Evolutionary conservation across 92 coral and sea anemone genomes (phyloP).

Genomic region (Palythoa heliodiscus): DNA sequence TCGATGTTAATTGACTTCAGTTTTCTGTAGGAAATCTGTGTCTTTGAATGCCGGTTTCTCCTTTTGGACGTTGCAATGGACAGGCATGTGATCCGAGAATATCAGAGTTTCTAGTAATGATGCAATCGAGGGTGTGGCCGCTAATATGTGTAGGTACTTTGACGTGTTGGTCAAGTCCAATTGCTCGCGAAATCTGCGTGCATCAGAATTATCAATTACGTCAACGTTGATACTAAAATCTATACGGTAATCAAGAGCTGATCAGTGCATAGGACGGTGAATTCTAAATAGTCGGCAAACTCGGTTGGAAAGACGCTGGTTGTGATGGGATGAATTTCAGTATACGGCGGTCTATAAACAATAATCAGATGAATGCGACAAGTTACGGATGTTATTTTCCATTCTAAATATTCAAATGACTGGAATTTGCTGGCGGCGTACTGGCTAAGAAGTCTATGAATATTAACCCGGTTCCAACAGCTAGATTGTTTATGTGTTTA

Average conservation of each 20-base stretch:
- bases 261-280: not conserved
- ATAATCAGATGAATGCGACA: constrained; percentile 47
- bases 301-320: constrained; percentile 25
- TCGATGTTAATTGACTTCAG: too few relatives aligned
- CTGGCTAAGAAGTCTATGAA: constrained; percentile 53
- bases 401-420: constrained; percentile 31
- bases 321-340: constrained; percentile 49
- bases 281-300: constrained; percentile 20
- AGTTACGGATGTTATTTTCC: constrained; percentile 33
- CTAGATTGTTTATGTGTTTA: too few relatives aligned
- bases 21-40: not conserved
- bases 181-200: constrained; percentile 19
- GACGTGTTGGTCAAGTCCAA: constrained; percentile 42
- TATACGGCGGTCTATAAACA: constrained; percentile 16
- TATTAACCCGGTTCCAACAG: constrained; percentile 67
- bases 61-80: constrained; percentile 15
- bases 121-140: constrained; percentile 44
- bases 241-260: constrained; percentile 19
- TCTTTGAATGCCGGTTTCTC: constrained; percentile 14
- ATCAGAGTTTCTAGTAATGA: constrained; percentile 39
- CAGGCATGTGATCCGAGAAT: constrained; percentile 46
- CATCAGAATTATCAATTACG: constrained; percentile 28
- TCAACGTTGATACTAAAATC: not conserved
- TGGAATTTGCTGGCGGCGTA: constrained; percentile 46
- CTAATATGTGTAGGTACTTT: constrained; percentile 38